Evolutionary conservation across 2,888 invertebrate species (phyloP).

Genomic region (Chalcosyrphus nemorum): DNA sequence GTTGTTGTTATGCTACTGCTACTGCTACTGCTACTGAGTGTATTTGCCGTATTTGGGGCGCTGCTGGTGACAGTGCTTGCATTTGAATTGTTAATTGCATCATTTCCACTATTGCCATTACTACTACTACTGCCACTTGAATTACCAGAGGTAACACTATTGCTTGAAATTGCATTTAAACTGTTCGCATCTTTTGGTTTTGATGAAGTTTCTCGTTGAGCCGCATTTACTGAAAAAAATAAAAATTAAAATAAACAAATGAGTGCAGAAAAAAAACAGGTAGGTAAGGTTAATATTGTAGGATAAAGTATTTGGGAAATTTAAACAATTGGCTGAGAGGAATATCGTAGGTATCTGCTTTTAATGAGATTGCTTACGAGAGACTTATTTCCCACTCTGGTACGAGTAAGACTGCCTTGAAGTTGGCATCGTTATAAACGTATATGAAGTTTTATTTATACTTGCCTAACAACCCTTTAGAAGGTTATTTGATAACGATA

Average conservation of each 20-base stretch:
- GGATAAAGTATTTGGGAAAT: no score
- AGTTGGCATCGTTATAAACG: no score
- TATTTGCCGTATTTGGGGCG: slow-evolving; percentile 48
- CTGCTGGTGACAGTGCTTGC: slow-evolving; percentile 35
- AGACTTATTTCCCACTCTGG: no score
- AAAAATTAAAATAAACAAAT: not conserved
- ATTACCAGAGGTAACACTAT: slow-evolving; percentile 70
- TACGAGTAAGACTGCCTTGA: no score
- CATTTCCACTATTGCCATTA: slow-evolving; percentile 74
- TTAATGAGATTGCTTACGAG: no score
- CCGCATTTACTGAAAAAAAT: slow-evolving; percentile 77
- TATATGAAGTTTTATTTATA: no score
- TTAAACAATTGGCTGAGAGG: no score
- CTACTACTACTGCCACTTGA: slow-evolving; percentile 9
- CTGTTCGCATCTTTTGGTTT: slow-evolving; percentile 79
- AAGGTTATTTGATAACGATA: no score
- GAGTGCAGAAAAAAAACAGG: not conserved
- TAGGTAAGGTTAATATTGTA: no score
- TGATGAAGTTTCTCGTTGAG: slow-evolving; percentile 80
- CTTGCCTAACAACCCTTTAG: no score
- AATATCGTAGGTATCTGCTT: no score
- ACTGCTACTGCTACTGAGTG: slow-evolving; percentile 63
- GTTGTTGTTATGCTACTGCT: slow-evolving; percentile 72
- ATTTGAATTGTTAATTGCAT: slow-evolving; percentile 9
- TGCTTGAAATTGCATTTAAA: slow-evolving; percentile 75